phyloP scores from a whole-genome alignment of 1,140 invertebrate genomes.

The Leptinotarsa lineolata region DNA sequence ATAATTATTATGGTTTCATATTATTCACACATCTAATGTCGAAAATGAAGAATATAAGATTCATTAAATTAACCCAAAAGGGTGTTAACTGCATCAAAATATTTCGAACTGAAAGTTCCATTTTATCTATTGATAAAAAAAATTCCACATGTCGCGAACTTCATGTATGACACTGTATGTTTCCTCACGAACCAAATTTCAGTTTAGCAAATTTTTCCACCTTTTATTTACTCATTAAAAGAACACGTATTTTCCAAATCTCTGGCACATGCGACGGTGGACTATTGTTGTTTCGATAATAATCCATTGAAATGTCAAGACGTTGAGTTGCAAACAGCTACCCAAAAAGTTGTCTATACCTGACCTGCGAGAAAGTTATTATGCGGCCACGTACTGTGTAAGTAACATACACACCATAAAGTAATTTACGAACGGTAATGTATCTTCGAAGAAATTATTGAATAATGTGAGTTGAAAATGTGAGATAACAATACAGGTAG shows the following conservation, averaged over 20 bases:
- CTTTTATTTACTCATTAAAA: too few species aligned
- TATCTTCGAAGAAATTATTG: slow-evolving; percentile 17
- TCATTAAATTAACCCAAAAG: too few species aligned
- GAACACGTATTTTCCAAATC: neutral
- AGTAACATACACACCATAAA: slow-evolving; percentile 21
- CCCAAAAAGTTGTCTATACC: slow-evolving; percentile 8
- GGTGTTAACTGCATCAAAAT: too few species aligned
- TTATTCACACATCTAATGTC: too few species aligned
- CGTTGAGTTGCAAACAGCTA: neutral
- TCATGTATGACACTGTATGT: too few species aligned
- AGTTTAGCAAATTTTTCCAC: too few species aligned
- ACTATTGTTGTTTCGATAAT: neutral
- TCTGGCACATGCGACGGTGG: neutral
- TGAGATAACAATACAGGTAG: slow-evolving; percentile 12
- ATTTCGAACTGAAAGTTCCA: too few species aligned
- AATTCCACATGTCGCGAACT: too few species aligned
- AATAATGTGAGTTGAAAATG: slow-evolving; percentile 8
- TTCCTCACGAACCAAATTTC: too few species aligned
- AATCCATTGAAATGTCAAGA: neutral
- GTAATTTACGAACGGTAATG: slow-evolving; percentile 19
- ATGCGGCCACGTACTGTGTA: slow-evolving; percentile 15
- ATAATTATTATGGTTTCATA: too few species aligned
- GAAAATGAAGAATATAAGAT: too few species aligned
- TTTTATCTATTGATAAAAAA: too few species aligned
- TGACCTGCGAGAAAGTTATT: slow-evolving; percentile 20